Evolutionary conservation across 2,888 invertebrate genomes (phyloP), one percentile per base, ranked within the genome.

Genomic region (Dynastes maya): DNA sequence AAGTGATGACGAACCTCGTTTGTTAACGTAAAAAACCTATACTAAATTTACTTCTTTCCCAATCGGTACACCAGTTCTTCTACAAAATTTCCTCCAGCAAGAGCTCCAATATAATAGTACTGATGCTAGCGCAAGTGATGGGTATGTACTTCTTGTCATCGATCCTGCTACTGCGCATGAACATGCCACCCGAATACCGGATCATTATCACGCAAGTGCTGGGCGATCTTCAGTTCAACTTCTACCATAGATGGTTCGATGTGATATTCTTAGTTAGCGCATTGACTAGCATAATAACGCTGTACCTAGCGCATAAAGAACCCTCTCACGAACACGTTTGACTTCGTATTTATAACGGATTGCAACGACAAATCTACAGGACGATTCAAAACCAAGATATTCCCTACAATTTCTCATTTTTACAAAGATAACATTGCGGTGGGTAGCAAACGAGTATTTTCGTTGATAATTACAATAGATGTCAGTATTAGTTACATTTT

Each of bases 131-230:
- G 0, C 98, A 99, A 90, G 96, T 99, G 84, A 99, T 99, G 99
- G 99, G 99, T 55, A 99, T 99, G 99, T 99, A 99, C 88, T 99
- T 99, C 90, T 97, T 99, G 76, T 98, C 98, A 0, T 98, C 97
- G 0, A 99, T 99, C 0, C 91, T 99, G 0, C 90, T 99, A 58
- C 97, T 99, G 94, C 91, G 99, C 45, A 99, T 99, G 99, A 99
- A 99, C 88, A 98, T 99, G 97, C 99, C 99, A 0, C 93, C 96
- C 0, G 98, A 99, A 88, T 99, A 99, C 89, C 92, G 99, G 53
- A 94, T 94, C 67, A 99, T 99, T 55, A 95, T 96, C 80, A 95
- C 95, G 0, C 93, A 95, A 90, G 99, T 99, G 0, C 89, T 99
- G 22, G 99, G 99, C 0, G 98, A 98, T 87, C 90, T 99, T 80